Percentiles rank a stretch among this genome's conserved stretches.
phyloP scores from a whole-genome alignment of 2,888 invertebrate species.

The Zaprionus obscuricornis region DNA sequence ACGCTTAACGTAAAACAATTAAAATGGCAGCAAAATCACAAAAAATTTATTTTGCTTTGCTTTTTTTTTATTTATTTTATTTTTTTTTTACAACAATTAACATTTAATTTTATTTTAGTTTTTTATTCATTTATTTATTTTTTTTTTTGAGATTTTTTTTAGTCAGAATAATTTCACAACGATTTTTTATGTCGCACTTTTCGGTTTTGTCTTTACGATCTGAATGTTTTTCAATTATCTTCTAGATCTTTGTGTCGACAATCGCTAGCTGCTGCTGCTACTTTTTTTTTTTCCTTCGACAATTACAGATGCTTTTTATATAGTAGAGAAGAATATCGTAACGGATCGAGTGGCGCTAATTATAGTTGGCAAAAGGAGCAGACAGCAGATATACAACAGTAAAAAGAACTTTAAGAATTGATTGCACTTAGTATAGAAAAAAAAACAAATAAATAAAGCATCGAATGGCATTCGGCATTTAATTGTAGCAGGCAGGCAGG shows the following conservation, averaged over 20 bases:
- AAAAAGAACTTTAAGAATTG: no score
- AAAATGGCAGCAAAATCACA: conserved; percentile 20
- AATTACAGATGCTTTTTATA: conserved; percentile 52
- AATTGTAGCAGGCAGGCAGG: no score
- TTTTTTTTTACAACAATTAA: conserved; percentile 47
- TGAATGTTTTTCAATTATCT: not conserved
- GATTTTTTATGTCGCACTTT: conserved; percentile 53
- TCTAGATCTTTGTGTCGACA: conserved; percentile 26
- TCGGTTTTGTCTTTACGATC: conserved; percentile 24
- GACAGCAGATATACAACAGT: not conserved
- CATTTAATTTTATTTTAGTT: conserved; percentile 36
- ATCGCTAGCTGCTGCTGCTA: no score
- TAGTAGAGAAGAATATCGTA: not conserved
- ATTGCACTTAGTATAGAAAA: no score
- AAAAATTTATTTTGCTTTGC: conserved; percentile 25
- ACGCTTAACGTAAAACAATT: conserved; percentile 68
- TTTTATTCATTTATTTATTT: conserved; percentile 50
- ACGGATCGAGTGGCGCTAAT: conserved; percentile 44
- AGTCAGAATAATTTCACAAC: conserved; percentile 16
- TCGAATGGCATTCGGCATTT: conserved; percentile 51
- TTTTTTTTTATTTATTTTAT: conserved; percentile 3
- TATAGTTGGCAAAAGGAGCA: conserved; percentile 33
- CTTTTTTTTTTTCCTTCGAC: conserved; percentile 48
- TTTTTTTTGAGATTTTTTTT: conserved; percentile 29
- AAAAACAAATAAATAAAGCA: no score